Percentiles rank a stretch among this genome's conserved stretches.
These are phyloP conservation scores for Arctia plantaginis DNA, from an alignment of 2,888 invertebrate species.

Conservation along the genomic window DNA sequence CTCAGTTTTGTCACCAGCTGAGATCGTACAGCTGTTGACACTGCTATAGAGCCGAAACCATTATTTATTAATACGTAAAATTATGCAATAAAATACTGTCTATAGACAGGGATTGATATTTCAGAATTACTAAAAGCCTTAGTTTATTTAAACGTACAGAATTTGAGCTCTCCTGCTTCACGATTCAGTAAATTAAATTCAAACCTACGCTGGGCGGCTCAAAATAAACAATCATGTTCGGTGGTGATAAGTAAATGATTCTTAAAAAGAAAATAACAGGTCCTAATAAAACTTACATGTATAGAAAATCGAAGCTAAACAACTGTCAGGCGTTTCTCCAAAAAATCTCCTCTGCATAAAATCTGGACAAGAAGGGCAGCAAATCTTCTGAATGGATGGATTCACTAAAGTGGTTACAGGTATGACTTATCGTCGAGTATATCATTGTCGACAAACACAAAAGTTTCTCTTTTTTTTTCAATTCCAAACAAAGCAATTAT, in stretches of 20 bases:
- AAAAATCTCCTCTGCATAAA: neutral
- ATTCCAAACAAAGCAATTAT: too few relatives aligned
- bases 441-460: too few relatives aligned
- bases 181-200: neutral
- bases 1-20: neutral
- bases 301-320: too few relatives aligned
- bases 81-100: neutral
- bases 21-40: neutral
- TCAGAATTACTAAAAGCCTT: neutral
- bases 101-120: neutral
- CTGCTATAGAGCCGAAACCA: neutral
- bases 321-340: neutral
- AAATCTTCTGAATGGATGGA: neutral
- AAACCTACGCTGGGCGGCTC: neutral
- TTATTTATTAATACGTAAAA: neutral
- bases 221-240: neutral
- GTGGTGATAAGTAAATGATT: neutral
- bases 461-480: too few relatives aligned
- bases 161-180: neutral
- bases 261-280: neutral
- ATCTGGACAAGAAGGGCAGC: neutral
- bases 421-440: too few relatives aligned
- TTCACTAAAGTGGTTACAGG: too few relatives aligned
- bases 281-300: neutral
- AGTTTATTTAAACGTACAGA: neutral